These are phyloP conservation scores for Xanthia icteritia DNA, from an alignment of 2,888 invertebrate species.

Conservation along the genomic window DNA sequence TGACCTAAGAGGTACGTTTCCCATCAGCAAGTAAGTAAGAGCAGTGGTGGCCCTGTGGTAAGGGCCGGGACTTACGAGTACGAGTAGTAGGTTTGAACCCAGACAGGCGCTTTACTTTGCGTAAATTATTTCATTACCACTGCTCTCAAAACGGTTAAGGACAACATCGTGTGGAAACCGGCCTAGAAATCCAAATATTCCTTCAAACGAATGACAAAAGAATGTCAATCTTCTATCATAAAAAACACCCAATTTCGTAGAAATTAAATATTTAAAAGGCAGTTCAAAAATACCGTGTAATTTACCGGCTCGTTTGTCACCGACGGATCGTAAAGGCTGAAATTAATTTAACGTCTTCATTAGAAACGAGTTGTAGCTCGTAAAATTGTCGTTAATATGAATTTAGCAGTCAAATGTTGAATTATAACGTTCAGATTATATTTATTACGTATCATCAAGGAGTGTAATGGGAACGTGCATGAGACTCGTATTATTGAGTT, in stretches of 20 bases:
- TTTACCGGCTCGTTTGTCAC: conserved; percentile 61
- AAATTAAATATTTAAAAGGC: conserved; percentile 31
- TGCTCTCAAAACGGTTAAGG: not conserved
- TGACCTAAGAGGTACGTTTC: not conserved
- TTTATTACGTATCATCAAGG: conserved; percentile 39
- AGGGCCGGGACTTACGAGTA: not conserved
- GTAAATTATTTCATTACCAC: not conserved
- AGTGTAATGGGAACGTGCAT: conserved; percentile 7
- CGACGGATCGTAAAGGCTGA: conserved; percentile 64
- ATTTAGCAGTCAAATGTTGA: conserved; percentile 43
- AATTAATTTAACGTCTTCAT: conserved; percentile 74
- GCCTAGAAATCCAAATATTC: not conserved
- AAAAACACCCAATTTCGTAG: conserved; percentile 4
- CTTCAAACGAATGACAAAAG: not conserved
- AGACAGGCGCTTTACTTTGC: not conserved
- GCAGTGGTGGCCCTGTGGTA: not conserved
- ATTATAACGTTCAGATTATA: conserved; percentile 31
- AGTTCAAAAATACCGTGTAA: conserved; percentile 38
- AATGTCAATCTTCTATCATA: not conserved
- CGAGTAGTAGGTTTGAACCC: not conserved
- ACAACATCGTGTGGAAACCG: not conserved
- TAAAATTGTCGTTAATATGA: conserved; percentile 68
- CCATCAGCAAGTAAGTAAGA: not conserved
- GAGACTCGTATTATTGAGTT: conserved; percentile 7
- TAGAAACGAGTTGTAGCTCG: conserved; percentile 67